Evolutionary conservation across 23 tunicate genomes (phyloP), one percentile per base, ranked within the genome.

Genomic region (Clavelina lepadiformis): DNA sequence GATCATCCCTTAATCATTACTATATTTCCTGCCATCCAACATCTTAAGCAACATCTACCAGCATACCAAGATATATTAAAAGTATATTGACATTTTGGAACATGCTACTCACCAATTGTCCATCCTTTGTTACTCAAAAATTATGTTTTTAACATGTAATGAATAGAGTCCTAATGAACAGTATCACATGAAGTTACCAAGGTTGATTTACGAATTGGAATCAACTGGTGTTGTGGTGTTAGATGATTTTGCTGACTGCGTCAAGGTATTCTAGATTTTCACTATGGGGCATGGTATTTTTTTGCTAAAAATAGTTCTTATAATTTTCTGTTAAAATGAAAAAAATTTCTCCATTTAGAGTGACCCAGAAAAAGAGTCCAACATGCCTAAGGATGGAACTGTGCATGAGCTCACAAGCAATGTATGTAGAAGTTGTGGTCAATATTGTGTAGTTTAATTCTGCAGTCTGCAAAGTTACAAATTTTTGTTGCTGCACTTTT

Each of bases 351-450:
- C n/a, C 5, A 44, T 76, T 18, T 27, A 85, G 83, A 75, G 78
- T 30, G 97, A 79, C 55, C 98, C 93, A 28, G 88, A 78, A 49
- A 82, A 82, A 45, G 98, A 91, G 46, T 93, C 94, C 8, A 79
- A 79, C 31, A 83, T 94, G 95, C 99, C 99, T 5, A 82, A 88
- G 29, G 99, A 94, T 67, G 99, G 99, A 56, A 94, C 95, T 22
- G 99, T 94, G 5, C 99, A 94, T 63, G 95, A 94, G 38, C 62
- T 94, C 30, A 82, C 99, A 1, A 89, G 97, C 49, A 89, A 89
- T 78, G 93, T 84, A 63, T 28, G 80, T 45, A n/a, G n/a, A n/a
- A n/a, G 20, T 47, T 46, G 21, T 54, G 11, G 59, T 21, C 24
- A 41, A 8, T 41, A 15, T 15, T 15, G 11, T 41, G 11, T 41